Conservation (phyloP, 2,888 invertebrate species). For the Callyntrura sp. region DNA sequence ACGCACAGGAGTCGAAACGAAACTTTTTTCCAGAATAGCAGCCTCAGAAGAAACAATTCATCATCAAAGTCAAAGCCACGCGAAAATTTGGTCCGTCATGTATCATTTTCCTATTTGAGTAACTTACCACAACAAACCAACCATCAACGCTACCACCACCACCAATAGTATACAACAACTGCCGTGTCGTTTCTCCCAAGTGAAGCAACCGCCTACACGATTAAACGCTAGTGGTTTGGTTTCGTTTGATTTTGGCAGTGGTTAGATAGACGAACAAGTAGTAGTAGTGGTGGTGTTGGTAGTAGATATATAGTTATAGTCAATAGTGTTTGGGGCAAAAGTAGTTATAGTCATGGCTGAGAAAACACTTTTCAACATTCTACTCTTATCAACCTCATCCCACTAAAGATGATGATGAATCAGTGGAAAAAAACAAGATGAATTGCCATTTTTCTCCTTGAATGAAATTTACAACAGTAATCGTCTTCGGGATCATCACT, state of each 20-base stretch:
- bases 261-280: neutral
- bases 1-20: neutral
- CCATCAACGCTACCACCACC: neutral
- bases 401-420: constrained; percentile 15
- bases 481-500: neutral
- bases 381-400: neutral
- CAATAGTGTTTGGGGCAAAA: neutral
- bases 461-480: neutral
- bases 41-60: constrained; percentile 11
- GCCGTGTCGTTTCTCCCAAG: no score
- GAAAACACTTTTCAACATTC: neutral
- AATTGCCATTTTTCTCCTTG: constrained; percentile 24
- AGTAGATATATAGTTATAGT: neutral
- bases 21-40: neutral
- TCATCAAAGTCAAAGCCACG: constrained; percentile 3
- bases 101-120: constrained; percentile 41
- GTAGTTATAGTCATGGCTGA: constrained; percentile 48
- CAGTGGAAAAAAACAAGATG: constrained; percentile 29
- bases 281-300: neutral
- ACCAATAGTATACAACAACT: no score
- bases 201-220: neutral
- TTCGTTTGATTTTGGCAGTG: no score
- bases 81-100: neutral
- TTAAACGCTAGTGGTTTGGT: neutral
- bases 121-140: constrained; percentile 1